Evolutionary conservation across 2,797 vertebrate species (phyloP), one percentile per base, ranked within the genome.

Genomic region (Crocodylus rhombifer): DNA sequence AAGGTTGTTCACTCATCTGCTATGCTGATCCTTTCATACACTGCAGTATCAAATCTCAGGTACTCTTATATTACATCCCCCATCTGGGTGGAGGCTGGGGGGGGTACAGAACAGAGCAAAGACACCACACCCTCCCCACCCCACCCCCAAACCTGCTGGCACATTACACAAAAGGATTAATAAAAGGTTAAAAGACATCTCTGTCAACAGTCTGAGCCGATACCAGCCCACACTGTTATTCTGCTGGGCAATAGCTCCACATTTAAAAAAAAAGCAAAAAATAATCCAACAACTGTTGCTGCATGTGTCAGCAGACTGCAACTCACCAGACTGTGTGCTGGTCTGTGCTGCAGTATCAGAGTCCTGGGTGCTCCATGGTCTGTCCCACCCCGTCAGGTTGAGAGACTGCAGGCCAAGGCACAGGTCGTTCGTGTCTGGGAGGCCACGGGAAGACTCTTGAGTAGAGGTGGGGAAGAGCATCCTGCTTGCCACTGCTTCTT

Each of bases 381-480:
- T 98, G 98, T 99, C 99, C 99, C 99, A 99, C 97, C 98, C 98
- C 2, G 99, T 98, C 97, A 99, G 97, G 96, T 98, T 99, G 94
- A 99, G 99, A 62, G 99, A 99, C 97, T 99, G 99, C 95, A 99
- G 99, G 98, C 99, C 99, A 98, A 99, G 99, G 98, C 99, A 99
- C 98, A 99, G 98, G 97, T 99, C 99, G 11, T 98, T 98, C 98
- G 99, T 97, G 86, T 99, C 99, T 61, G 98, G 98, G 90, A 98
- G 98, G 98, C 98, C 98, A 97, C 98, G 98, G 96, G 99, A 96
- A 92, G 98, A 97, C 94, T 99, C 99, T 98, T 99, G 99, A 76
- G 98, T 97, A 95, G 98, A 98, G 51, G 98, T 98, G 93, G 99
- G 99, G 97, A 99, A 99, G 97, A 99, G 99, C 99, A 99, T 99